phyloP scores from a whole-genome alignment of 2,888 invertebrate genomes.

The Drosophila ezoana region DNA sequence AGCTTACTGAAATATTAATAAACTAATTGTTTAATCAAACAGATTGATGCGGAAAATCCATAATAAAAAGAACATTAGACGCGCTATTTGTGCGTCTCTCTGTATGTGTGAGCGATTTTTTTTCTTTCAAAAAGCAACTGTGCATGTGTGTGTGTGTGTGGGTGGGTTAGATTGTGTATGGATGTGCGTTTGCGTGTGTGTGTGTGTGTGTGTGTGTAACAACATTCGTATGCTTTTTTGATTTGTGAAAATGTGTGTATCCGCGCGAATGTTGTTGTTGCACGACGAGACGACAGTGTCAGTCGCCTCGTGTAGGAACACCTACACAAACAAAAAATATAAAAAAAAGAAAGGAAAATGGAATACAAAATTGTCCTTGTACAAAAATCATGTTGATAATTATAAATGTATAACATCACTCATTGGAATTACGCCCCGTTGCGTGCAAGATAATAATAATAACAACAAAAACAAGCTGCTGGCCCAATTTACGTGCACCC shows the following conservation, averaged over 20 bases:
- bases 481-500: conserved; percentile 60
- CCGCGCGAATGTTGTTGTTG: conserved; percentile 65
- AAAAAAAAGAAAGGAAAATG: conserved; percentile 17
- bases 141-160: conserved; percentile 22
- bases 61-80: conserved; percentile 45
- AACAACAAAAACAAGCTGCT: conserved; percentile 51
- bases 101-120: conserved; percentile 29
- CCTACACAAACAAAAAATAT: conserved; percentile 20
- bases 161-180: conserved; percentile 25
- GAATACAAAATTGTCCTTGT: conserved; percentile 60
- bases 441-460: conserved; percentile 31
- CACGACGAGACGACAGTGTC: conserved; percentile 33
- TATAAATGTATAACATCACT: conserved; percentile 21
- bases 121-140: conserved; percentile 23
- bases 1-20: conserved; percentile 43
- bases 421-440: conserved; percentile 33
- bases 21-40: conserved; percentile 58
- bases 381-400: conserved; percentile 39
- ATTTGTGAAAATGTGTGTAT: conserved; percentile 81
- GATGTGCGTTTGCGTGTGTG: conserved; percentile 41
- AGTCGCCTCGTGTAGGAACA: conserved; percentile 34
- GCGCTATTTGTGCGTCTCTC: conserved; percentile 19
- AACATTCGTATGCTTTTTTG: conserved; percentile 75
- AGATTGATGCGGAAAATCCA: conserved; percentile 67
- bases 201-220: conserved; percentile 41